Percentiles rank a stretch among this genome's conserved stretches.
Evolutionary conservation across 2,888 invertebrate species (phyloP).

Genomic region (Ferrisia virgata): DNA sequence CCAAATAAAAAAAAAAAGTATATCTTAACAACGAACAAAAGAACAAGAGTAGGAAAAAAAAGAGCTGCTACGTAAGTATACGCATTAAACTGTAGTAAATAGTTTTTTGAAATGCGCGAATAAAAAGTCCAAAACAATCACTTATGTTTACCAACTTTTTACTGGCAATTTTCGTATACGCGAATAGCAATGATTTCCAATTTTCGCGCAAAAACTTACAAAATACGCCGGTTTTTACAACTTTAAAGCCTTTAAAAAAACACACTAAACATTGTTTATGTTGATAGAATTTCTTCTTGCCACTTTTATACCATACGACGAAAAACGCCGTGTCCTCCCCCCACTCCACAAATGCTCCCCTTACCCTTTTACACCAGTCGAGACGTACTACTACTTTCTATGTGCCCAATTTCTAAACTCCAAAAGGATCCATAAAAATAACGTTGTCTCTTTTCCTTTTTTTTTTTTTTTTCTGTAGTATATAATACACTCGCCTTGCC

Average conservation of each 20-base stretch:
- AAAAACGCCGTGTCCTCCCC: neutral
- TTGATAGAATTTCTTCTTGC: conserved; percentile 5
- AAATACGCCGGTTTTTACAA: conserved; percentile 10
- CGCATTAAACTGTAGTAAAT: neutral
- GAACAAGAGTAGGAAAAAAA: neutral
- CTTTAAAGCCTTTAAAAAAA: conserved; percentile 16
- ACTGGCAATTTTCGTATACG: conserved; percentile 9
- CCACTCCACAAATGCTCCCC: neutral
- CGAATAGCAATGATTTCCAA: conserved; percentile 14
- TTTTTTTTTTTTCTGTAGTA: neutral
- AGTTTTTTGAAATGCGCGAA: neutral
- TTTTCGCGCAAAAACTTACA: neutral
- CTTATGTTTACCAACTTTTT: conserved; percentile 12
- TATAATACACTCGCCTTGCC: too few relatives aligned
- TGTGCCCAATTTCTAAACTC: too few relatives aligned
- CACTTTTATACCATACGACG: neutral
- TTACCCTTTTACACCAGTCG: too few relatives aligned
- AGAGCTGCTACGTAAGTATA: too few relatives aligned
- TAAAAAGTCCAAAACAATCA: conserved; percentile 15
- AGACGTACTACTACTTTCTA: too few relatives aligned
- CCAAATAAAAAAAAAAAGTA: too few relatives aligned
- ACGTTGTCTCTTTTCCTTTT: neutral
- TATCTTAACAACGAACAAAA: neutral
- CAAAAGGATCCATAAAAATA: neutral
- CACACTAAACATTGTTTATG: conserved; percentile 11